Evolutionary conservation across 2,797 vertebrate genomes (phyloP).

Genomic region (Lepus oiostolus): DNA sequence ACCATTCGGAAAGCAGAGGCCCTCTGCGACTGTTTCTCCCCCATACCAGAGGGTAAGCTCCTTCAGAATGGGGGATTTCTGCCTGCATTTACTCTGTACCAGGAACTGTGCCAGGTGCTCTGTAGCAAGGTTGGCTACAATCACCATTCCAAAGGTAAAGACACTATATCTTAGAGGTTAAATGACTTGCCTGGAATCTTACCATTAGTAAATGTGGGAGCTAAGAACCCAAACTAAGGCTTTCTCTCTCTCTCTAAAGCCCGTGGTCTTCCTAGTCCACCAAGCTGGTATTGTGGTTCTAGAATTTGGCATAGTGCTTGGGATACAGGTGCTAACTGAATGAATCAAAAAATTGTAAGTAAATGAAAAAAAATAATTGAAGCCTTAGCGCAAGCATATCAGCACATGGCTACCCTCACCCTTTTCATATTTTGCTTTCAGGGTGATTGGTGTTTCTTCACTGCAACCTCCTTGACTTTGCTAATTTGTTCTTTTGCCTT

Average conservation of each 20-base stretch:
- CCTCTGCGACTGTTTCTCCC: background rate
- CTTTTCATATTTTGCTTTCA: slow-evolving; percentile 6
- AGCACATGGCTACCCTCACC: background rate
- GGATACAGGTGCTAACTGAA: background rate
- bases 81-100: background rate
- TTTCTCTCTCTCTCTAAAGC: background rate
- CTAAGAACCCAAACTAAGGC: background rate
- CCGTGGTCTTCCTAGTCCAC: background rate
- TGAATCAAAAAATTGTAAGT: background rate
- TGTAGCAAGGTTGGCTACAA: slow-evolving; percentile 11
- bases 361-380: slow-evolving; percentile 14
- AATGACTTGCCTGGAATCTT: slow-evolving; percentile 41
- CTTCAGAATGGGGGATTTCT: slow-evolving; percentile 16
- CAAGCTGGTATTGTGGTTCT: background rate
- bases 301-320: background rate
- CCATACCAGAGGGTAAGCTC: background rate
- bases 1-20: background rate
- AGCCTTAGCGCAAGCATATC: background rate
- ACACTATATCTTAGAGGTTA: background rate
- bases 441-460: background rate
- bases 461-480: background rate
- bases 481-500: slow-evolving; percentile 59
- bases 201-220: background rate
- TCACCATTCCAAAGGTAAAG: background rate
- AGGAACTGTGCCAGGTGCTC: background rate